phyloP scores from a whole-genome alignment of 2,797 vertebrate genomes.

The Falco novaeseelandiae region DNA sequence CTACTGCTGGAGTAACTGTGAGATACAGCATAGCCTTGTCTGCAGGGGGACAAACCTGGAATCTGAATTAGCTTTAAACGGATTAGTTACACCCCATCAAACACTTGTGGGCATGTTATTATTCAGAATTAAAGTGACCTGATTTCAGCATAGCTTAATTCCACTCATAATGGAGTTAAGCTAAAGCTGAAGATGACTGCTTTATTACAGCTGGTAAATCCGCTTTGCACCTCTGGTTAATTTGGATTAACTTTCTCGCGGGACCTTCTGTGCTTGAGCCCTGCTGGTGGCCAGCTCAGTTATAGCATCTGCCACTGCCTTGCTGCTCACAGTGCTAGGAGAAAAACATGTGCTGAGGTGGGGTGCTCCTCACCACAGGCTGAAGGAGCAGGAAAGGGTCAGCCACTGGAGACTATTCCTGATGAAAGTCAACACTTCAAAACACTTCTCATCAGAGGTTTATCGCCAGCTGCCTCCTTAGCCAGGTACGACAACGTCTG shows the following conservation, averaged over 20 bases:
- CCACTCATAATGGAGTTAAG: not conserved
- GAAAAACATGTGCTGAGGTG: not conserved
- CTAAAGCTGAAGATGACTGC: constrained; percentile 17
- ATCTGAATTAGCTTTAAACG: constrained; percentile 39
- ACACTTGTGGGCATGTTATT: constrained; percentile 8
- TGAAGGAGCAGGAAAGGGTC: not conserved
- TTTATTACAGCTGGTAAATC: constrained; percentile 39
- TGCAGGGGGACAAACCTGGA: not conserved
- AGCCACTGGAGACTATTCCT: not conserved
- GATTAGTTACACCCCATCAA: constrained; percentile 60
- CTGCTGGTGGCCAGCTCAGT: not conserved
- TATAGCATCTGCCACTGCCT: not conserved
- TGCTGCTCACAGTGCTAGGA: not conserved
- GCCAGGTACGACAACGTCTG: accelerated
- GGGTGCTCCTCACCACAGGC: not conserved
- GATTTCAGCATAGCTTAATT: constrained; percentile 47
- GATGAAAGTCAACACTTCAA: not conserved
- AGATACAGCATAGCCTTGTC: not conserved
- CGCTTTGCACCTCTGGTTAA: constrained; percentile 2
- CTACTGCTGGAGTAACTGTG: not conserved
- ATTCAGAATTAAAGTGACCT: constrained; percentile 41
- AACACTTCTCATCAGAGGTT: not conserved
- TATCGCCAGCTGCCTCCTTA: not conserved
- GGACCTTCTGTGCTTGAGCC: not conserved
- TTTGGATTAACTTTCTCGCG: constrained; percentile 41